A percentile compares a stretch with the other conserved stretches of the same genome.
phyloP scores from a whole-genome alignment of 1,140 invertebrate species.

The Drosophila parvula region DNA sequence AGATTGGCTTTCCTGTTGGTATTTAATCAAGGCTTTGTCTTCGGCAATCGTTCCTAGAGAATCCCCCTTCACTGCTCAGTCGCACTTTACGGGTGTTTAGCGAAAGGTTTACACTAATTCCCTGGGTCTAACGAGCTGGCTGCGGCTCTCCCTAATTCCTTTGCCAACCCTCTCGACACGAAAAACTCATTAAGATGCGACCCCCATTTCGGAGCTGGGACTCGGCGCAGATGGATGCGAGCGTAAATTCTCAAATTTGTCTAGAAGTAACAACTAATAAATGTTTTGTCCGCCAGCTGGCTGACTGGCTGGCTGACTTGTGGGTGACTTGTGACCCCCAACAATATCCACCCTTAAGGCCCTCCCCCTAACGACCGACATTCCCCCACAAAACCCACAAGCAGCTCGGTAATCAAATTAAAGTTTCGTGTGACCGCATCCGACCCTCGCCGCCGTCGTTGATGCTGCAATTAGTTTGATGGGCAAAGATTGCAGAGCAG shows the following conservation, averaged over 20 bases:
- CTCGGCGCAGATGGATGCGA: conserved; percentile 38
- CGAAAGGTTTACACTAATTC: conserved; percentile 54
- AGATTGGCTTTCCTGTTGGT: too few species aligned
- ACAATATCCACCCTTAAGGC: neutral
- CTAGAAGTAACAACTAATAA: conserved; percentile 73
- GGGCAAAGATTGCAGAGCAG: conserved; percentile 54
- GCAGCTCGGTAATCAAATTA: conserved; percentile 68
- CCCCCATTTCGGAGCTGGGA: conserved; percentile 14
- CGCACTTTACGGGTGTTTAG: conserved; percentile 26
- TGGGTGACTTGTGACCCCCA: conserved; percentile 20
- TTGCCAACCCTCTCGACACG: conserved; percentile 60
- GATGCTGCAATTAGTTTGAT: conserved; percentile 65
- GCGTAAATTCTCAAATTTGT: conserved; percentile 71
- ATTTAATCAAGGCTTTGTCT: neutral
- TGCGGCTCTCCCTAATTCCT: conserved; percentile 21
- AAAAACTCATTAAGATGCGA: conserved; percentile 67
- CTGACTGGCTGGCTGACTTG: conserved; percentile 36
- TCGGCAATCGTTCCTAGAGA: neutral
- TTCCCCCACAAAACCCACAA: conserved; percentile 35
- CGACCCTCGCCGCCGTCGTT: conserved; percentile 39
- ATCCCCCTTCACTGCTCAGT: conserved; percentile 8
- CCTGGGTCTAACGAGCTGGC: conserved; percentile 34
- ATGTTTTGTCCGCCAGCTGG: conserved; percentile 56
- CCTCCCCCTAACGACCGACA: conserved; percentile 5
- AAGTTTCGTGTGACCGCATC: conserved; percentile 62